A percentile compares a stretch with the other conserved stretches of the same genome.
Evolutionary conservation across 2,113 vertebrate species (phyloP).

Genomic region (Phalacrocorax brasilianus): DNA sequence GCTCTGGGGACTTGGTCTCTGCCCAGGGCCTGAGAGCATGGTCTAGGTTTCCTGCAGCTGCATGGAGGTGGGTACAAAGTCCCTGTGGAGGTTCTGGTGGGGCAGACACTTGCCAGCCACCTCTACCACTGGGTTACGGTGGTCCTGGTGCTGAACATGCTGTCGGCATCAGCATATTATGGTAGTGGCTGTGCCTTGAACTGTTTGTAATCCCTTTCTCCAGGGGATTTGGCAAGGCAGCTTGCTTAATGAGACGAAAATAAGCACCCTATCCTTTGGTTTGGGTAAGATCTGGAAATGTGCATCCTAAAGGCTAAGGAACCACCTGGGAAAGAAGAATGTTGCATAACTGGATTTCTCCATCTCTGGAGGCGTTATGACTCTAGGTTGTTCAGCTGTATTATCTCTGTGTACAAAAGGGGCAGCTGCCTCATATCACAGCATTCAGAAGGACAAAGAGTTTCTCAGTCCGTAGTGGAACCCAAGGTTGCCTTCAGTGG

Average conservation of each 20-base stretch:
- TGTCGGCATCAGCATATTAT: fast-evolving
- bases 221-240: background rate
- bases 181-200: background rate
- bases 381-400: background rate
- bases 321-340: background rate
- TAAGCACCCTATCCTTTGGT: background rate
- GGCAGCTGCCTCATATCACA: background rate
- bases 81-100: background rate
- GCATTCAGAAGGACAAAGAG: background rate
- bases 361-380: background rate
- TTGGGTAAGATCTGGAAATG: background rate
- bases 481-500: background rate
- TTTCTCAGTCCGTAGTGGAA: background rate
- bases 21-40: background rate
- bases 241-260: background rate
- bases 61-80: background rate
- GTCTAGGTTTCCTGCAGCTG: background rate
- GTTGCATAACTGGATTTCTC: background rate
- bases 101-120: background rate
- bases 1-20: background rate
- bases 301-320: conserved; percentile 9
- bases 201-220: background rate
- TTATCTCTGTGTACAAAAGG: conserved; percentile 6
- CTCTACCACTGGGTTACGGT: background rate
- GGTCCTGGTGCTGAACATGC: background rate